Base-by-base conservation (phyloP, 1,140 invertebrate genomes). In the Muscidifurax raptorellus region DNA sequence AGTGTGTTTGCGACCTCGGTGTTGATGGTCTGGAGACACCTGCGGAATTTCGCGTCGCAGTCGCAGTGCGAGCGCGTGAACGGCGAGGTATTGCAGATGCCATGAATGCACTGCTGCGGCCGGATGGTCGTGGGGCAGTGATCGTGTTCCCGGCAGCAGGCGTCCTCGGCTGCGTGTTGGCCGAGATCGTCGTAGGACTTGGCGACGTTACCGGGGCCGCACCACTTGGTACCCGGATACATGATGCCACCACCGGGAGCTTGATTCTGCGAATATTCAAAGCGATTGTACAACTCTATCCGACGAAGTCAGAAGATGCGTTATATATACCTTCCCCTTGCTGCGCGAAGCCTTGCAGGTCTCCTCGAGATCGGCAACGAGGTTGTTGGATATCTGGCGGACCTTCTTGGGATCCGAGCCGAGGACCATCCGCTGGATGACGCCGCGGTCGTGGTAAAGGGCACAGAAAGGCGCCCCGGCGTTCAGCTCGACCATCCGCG, bases 91-190 rank as follows among this genome's bases (percentile, higher is more conserved):
- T 96, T 96, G 89, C 95, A 96, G 36, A 96, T 94, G 0, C 95
- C 95, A 72, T 95, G 93, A 64, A 94, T 93, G 85, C 95, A 96
- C 80, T 95, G 91, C 13, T 94, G 94, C 2, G 94, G 93, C n/a
- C 88, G 89, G 47, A 96, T 91, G 13, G 93, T 94, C 80, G 94
- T 92, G 1, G 95, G 94, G 86, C 97, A 97, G 87, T 95, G 94
- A 90, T 97, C 96, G 89, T 97, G 96, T 83, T 96, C 95, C 27
- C 96, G 93, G 89, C 96, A 97, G 86, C 96, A 97, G 0, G 92
- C 91, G 89, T 97, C 96, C 83, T 96, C 95, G 28, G 94, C 93
- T 0, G 89, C 83, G 88, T 96, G 94, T 6, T 91, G 88, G 0
- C 96, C 96, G 30, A 97, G 90, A 64, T 97, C 96, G 40, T 95